These are phyloP conservation scores for Hemaris fuciformis DNA, from an alignment of 2,888 invertebrate species.

Conservation along the genomic window DNA sequence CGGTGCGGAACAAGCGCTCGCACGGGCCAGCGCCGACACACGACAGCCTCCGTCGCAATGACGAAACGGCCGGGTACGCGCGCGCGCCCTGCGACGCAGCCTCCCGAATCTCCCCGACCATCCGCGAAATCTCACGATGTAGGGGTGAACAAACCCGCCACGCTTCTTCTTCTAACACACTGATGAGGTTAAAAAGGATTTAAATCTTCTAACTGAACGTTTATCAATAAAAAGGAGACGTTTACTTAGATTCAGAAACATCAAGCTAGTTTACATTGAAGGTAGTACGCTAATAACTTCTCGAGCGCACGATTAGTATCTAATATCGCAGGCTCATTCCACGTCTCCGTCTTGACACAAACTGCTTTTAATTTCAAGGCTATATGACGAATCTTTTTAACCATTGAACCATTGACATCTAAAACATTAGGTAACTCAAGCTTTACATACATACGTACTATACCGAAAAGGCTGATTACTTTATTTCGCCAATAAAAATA, in stretches of 20 bases:
- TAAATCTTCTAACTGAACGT: slow-evolving; percentile 69
- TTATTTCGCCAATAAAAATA: neutral
- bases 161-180: slow-evolving; percentile 76
- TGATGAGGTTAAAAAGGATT: slow-evolving; percentile 78
- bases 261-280: too few relatives aligned
- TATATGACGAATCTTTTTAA: too few relatives aligned
- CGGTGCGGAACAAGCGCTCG: slow-evolving; percentile 67
- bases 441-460: too few relatives aligned
- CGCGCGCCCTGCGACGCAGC: slow-evolving; percentile 76
- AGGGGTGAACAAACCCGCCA: slow-evolving; percentile 78
- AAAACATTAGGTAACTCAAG: too few relatives aligned
- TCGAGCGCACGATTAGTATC: too few relatives aligned
- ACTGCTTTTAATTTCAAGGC: neutral
- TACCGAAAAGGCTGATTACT: too few relatives aligned
- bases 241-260: neutral
- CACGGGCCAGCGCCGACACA: slow-evolving; percentile 77
- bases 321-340: too few relatives aligned
- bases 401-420: too few relatives aligned
- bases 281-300: too few relatives aligned
- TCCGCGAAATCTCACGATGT: slow-evolving; percentile 62
- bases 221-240: slow-evolving; percentile 63
- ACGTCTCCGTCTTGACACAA: neutral
- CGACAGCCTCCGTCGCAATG: slow-evolving; percentile 81
- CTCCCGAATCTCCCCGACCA: slow-evolving; percentile 69
- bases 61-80: slow-evolving; percentile 80